These are phyloP conservation scores for Iphiclides podalirius DNA, from an alignment of 2,888 invertebrate genomes.

Conservation along the genomic window DNA sequence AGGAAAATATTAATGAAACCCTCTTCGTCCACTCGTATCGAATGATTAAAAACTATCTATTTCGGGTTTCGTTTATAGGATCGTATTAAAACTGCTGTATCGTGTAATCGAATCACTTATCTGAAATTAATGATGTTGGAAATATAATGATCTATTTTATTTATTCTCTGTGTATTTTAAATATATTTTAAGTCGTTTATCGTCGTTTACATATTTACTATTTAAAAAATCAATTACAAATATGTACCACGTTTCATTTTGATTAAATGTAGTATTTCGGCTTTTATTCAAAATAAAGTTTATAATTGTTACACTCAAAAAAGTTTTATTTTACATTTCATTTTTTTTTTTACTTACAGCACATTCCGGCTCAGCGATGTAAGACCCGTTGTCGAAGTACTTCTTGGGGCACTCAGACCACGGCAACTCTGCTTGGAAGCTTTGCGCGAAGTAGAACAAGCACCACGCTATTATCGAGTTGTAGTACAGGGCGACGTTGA, in stretches of 20 bases:
- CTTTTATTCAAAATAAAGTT: no score
- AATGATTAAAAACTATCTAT: background rate
- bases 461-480: slow-evolving; percentile 99
- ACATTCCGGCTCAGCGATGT: slow-evolving; percentile 89
- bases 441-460: slow-evolving; percentile 95
- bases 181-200: background rate
- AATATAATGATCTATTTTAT: no score
- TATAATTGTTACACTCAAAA: no score
- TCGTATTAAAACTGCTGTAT: background rate
- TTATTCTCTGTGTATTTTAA: no score
- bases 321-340: no score
- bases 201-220: background rate
- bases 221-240: background rate
- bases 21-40: no score
- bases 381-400: slow-evolving; percentile 89
- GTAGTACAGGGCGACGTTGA: slow-evolving; percentile 97
- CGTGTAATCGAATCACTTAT: slow-evolving; percentile 5
- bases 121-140: background rate
- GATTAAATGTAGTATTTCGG: no score
- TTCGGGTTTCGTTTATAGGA: no score
- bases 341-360: slow-evolving; percentile 80
- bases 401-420: slow-evolving; percentile 95
- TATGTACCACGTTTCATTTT: background rate
- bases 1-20: no score
- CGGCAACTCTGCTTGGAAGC: slow-evolving; percentile 94